Evolutionary conservation across 1,140 invertebrate species (phyloP), one percentile per base, ranked within the genome.

Genomic region (Halesus radiatus): DNA sequence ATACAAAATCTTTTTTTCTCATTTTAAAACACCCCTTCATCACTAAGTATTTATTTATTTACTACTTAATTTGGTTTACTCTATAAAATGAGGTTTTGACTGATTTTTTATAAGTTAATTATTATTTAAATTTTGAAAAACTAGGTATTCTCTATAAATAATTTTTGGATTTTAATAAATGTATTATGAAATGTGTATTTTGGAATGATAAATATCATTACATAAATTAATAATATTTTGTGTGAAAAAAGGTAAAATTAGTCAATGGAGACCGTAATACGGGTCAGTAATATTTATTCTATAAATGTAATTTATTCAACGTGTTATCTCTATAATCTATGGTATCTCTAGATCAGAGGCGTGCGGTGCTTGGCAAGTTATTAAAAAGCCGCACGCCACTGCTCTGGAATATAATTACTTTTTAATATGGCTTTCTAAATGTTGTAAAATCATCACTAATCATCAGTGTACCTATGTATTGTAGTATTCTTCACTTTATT

Each of bases 401-500:
- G 37, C 10, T 45, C 29, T 70, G 66, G n/a, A 70, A 70, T 70
- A 50, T 16, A 26, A 64, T 64, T 29, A 64, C 62, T 64, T 64
- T 64, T 70, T 45, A 50, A 50, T 32, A 64, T 70, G 66, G 32
- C 66, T 70, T 66, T 70, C 66, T 37, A 50, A 50, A 70, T 70
- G 37, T 70, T 70, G 32, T 70, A 45, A 70, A 70, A 45, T 70
- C 66, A 70, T 70, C 29, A 50, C 37, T 50, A 70, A 70, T 70
- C n/a, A 18, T 74, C 20, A 13, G 20, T 74, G 70, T 74, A 56
- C 53, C 70, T 74, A 74, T 74, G 6, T 74, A n/a, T 26, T 56
- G 70, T 74, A 74, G 70, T 74, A 74, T 74, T 74, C 70, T 54
- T 54, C 52, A 73, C 50, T 26, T 53, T 74, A 74, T 74, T 54